Conservation (phyloP, 1,140 invertebrate genomes). For the Nixonia krombeini region DNA sequence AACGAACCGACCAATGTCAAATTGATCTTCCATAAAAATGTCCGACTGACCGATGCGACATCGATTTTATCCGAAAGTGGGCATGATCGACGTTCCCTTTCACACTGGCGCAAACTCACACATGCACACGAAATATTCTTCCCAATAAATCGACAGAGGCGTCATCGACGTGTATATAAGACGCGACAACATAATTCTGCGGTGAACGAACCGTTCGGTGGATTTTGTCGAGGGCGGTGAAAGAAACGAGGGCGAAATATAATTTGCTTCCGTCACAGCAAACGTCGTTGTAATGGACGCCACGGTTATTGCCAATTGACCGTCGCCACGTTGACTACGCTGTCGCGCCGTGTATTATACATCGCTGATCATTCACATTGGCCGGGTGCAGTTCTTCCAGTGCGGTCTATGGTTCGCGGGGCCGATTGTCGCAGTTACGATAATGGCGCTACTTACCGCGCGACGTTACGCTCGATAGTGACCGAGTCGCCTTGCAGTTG, state of each 20-base stretch:
- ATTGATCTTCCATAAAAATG: no score
- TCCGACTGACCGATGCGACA: no score
- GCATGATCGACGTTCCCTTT: no score
- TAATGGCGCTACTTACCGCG: slow-evolving; percentile 36
- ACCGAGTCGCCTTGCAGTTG: slow-evolving; percentile 28
- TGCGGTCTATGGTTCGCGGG: slow-evolving; percentile 31
- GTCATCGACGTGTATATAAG: no score
- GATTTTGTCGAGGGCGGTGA: not conserved
- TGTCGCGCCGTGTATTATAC: slow-evolving; percentile 34
- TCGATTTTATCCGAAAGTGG: no score
- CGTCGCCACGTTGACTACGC: slow-evolving; percentile 25
- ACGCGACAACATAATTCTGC: no score
- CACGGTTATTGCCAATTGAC: slow-evolving; percentile 38
- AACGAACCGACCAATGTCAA: no score
- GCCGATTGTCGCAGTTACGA: slow-evolving; percentile 24
- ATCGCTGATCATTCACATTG: slow-evolving; percentile 42
- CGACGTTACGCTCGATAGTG: slow-evolving; percentile 34
- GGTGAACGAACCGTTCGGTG: no score
- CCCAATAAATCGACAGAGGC: no score
- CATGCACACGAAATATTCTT: no score
- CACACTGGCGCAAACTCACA: no score
- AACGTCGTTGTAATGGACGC: slow-evolving; percentile 37
- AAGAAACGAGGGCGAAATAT: not conserved
- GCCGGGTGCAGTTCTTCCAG: slow-evolving; percentile 34
- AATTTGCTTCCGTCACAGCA: slow-evolving; percentile 17